phyloP scores from a whole-genome alignment of 2,113 vertebrate species.

The Phoenicopterus ruber region DNA sequence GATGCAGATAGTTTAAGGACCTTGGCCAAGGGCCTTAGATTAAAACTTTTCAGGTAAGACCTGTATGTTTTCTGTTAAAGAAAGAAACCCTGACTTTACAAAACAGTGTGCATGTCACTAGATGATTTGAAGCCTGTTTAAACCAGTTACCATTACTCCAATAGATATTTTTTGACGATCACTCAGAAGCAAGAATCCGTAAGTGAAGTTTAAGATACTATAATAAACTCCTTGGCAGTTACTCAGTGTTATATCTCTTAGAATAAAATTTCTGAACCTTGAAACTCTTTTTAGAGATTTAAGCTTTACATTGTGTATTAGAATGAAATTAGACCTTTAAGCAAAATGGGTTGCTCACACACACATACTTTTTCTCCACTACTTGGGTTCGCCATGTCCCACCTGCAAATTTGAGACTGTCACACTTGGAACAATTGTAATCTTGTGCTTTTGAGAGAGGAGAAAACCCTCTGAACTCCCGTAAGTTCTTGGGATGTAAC shows the following conservation, averaged over 20 bases:
- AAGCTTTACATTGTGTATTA: not conserved
- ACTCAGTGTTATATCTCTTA: not conserved
- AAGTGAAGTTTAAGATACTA: not conserved
- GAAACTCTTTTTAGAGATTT: not conserved
- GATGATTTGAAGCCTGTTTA: not conserved
- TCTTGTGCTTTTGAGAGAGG: not conserved
- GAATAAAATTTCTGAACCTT: not conserved
- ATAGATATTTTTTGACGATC: not conserved
- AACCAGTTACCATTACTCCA: not conserved
- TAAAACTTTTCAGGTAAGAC: not conserved
- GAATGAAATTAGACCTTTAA: not conserved
- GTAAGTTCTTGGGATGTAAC: not conserved
- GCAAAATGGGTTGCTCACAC: not conserved
- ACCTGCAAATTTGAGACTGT: not conserved
- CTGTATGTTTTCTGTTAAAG: not conserved
- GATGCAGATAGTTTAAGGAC: not conserved
- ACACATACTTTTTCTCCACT: not conserved
- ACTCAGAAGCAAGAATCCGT: not conserved
- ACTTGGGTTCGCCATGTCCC: not conserved
- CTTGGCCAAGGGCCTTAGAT: not conserved
- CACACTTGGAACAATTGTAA: not conserved
- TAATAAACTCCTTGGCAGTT: not conserved
- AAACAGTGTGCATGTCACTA: not conserved
- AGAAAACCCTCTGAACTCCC: not conserved
- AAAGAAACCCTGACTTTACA: not conserved